These are phyloP conservation scores for Tragelaphus oryx DNA, from an alignment of 2,797 vertebrate species.

Conservation along the genomic window DNA sequence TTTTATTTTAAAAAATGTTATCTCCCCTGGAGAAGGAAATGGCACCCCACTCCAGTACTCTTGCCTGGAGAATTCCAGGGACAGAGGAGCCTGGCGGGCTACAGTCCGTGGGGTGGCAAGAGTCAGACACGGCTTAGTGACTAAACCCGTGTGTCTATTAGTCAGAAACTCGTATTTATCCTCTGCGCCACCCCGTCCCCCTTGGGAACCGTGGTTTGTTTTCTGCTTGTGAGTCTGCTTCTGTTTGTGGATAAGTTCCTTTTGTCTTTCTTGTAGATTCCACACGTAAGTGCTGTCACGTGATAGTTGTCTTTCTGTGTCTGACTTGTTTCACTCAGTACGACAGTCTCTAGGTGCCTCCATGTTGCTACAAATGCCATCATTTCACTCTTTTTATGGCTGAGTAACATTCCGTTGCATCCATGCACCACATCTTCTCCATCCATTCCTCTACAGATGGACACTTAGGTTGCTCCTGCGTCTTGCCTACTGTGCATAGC, in stretches of 20 bases:
- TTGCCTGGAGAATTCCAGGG: neutral
- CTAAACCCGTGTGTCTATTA: neutral
- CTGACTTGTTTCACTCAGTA: neutral
- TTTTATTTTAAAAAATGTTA: neutral
- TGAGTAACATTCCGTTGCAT: neutral
- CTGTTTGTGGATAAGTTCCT: neutral
- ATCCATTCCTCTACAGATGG: neutral
- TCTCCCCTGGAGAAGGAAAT: neutral
- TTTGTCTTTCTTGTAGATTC: neutral
- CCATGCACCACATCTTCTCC: no score
- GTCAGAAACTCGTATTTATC: neutral
- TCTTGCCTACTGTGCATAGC: neutral
- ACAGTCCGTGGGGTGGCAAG: neutral
- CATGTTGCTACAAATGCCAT: neutral
- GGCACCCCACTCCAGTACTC: neutral
- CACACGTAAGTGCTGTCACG: fast-evolving
- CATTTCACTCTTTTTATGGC: neutral
- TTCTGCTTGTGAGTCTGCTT: neutral
- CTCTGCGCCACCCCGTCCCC: fast-evolving
- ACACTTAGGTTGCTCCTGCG: neutral
- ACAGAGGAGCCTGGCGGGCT: neutral
- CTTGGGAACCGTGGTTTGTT: fast-evolving
- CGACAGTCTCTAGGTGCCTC: neutral
- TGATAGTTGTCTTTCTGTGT: neutral
- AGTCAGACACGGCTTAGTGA: fast-evolving